Evolutionary conservation across 2,888 invertebrate species (phyloP), one percentile per base, ranked within the genome.

Genomic region (Zelleria hepariella): DNA sequence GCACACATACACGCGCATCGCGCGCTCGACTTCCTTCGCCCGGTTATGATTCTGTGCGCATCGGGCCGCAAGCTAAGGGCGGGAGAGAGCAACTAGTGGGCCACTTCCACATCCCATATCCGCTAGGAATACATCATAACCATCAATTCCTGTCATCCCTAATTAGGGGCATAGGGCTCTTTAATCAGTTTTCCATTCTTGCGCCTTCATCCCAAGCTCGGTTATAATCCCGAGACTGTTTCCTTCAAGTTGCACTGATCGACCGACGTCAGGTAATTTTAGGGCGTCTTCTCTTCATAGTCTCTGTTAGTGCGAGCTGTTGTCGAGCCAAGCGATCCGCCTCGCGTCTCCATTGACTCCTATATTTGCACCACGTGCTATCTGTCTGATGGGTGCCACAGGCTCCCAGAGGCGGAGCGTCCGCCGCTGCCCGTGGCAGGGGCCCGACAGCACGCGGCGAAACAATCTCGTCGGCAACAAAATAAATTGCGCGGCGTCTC

Each of bases 401-500:
- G 10, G 32, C 15, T 42, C 32, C 15, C 32, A 42, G 32, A 42
- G 32, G 32, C 15, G 1, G 32, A n/a, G n/a, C n/a, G 10, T 42
- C 51, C 51, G 51, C 51, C 23, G 20, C 51, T 21, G 18, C 51
- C 10, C 51, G 21, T 51, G 51, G 7, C 21, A 20, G 21, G 51
- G 21, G 51, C 51, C 51, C 20, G 20, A 1, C 49, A 51, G 51
- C 23, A 65, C 69, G 64, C 64, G 68, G 63, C 68, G 72, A 73
- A 77, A 77, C 79, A 80, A 80, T 78, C 77, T 72, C 74, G 71
- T 64, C 71, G 73, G 74, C 74, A 77, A 75, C 77, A 71, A 77
- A 78, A 80, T 79, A 78, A 76, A 80, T 66, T 66, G 72, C 65
- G 66, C 71, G 70, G 2, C 67, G 69, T 67, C 75, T 70, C 74